Conservation (phyloP, 2,797 vertebrate genomes). For the Rhinichthys osculus region DNA sequence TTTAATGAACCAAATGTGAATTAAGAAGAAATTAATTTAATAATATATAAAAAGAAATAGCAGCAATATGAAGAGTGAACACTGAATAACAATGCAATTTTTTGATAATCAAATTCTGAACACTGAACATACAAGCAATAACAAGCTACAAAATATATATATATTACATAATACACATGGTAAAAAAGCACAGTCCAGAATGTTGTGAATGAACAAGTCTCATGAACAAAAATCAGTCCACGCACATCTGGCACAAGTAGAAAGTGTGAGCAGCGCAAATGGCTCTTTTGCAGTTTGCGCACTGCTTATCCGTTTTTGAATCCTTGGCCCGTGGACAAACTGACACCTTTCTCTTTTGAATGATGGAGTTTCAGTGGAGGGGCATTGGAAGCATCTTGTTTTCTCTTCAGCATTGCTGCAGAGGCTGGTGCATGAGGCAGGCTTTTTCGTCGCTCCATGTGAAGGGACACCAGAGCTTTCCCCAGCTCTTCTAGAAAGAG, state of each 20-base stretch:
- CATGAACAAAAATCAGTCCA: neutral
- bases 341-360: neutral
- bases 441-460: neutral
- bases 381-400: no score
- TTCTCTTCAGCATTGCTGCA: neutral
- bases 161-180: no score
- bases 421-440: neutral
- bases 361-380: neutral
- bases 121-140: no score
- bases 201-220: no score
- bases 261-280: neutral
- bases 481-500: neutral
- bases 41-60: no score
- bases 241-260: neutral
- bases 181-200: no score
- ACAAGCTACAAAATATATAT: no score
- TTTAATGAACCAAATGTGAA: neutral
- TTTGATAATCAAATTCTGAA: no score
- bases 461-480: neutral
- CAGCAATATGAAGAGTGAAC: no score
- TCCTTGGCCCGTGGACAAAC: neutral
- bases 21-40: no score
- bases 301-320: neutral
- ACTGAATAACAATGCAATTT: no score
- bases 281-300: neutral